These are phyloP conservation scores for Drosophila diplacantha DNA, from an alignment of 2,888 invertebrate genomes.

Conservation along the genomic window DNA sequence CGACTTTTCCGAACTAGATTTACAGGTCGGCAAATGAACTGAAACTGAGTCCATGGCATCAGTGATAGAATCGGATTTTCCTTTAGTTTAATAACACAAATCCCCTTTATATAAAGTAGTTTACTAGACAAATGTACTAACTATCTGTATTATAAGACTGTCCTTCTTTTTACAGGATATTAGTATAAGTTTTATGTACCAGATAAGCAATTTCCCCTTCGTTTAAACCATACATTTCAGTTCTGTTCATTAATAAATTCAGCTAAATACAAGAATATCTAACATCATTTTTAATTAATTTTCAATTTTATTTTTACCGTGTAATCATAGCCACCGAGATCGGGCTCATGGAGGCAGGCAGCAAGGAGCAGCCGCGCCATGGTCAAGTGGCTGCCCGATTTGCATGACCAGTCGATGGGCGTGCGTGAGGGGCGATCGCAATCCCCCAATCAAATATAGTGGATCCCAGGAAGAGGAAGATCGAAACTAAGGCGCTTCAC, in stretches of 20 bases:
- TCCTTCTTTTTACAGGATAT: no score
- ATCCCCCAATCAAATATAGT: constrained; percentile 37
- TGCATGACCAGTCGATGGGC: constrained; percentile 67
- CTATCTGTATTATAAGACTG: no score
- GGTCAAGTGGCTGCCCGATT: constrained; percentile 61
- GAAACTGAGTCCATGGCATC: background rate
- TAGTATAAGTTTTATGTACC: no score
- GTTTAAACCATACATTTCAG: no score
- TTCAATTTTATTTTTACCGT: background rate
- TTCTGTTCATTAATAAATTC: no score
- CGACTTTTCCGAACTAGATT: background rate
- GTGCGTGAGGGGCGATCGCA: constrained; percentile 55
- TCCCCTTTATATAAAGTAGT: background rate
- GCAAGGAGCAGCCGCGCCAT: constrained; percentile 26
- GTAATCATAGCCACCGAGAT: constrained; percentile 11
- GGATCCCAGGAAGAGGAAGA: constrained; percentile 39
- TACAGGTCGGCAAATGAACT: constrained; percentile 2
- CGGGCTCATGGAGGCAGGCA: constrained; percentile 24
- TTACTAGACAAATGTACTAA: no score
- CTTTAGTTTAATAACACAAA: no score
- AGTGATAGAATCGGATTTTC: no score
- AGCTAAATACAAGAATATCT: no score
- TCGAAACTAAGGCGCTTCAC: constrained; percentile 61
- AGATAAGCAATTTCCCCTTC: no score
- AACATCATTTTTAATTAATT: background rate